These are phyloP conservation scores for Mechanitis mazaeus DNA, from an alignment of 2,888 invertebrate genomes.

Conservation along the genomic window DNA sequence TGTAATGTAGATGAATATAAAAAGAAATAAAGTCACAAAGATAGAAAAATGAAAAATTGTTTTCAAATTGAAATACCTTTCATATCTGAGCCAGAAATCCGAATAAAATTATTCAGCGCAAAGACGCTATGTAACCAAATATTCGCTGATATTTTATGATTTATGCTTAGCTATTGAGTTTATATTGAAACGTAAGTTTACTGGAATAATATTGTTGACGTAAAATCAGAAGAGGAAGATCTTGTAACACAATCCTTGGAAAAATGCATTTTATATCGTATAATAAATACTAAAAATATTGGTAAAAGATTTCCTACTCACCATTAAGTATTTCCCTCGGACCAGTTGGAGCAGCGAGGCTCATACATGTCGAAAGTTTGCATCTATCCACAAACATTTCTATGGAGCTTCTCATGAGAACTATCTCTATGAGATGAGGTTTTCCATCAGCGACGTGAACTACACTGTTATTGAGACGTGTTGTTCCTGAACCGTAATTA, in stretches of 20 bases:
- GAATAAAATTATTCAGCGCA: constrained; percentile 16
- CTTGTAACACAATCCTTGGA: too few relatives aligned
- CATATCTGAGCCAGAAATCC: constrained; percentile 15
- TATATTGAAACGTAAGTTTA: constrained; percentile 17
- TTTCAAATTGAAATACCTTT: constrained; percentile 3
- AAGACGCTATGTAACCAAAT: constrained; percentile 19
- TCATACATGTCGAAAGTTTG: constrained; percentile 82
- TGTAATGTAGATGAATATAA: constrained; percentile 1
- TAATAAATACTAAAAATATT: too few relatives aligned
- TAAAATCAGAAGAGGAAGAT: constrained; percentile 4
- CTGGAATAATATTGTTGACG: constrained; percentile 17
- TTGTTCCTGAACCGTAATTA: constrained; percentile 91
- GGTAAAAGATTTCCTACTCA: constrained; percentile 34
- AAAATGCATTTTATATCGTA: too few relatives aligned
- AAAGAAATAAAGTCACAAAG: neutral
- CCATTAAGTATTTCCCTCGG: constrained; percentile 84
- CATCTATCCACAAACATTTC: constrained; percentile 88
- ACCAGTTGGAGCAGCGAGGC: constrained; percentile 81
- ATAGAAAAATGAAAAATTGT: constrained; percentile 1
- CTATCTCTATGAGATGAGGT: constrained; percentile 91
- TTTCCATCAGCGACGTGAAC: constrained; percentile 88
- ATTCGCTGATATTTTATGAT: constrained; percentile 20
- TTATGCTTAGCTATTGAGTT: constrained; percentile 23
- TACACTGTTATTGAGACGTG: constrained; percentile 80
- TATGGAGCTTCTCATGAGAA: constrained; percentile 78